These are phyloP conservation scores for Motacilla tschutschensis DNA, from an alignment of 2,113 vertebrate genomes.

Conservation along the genomic window DNA sequence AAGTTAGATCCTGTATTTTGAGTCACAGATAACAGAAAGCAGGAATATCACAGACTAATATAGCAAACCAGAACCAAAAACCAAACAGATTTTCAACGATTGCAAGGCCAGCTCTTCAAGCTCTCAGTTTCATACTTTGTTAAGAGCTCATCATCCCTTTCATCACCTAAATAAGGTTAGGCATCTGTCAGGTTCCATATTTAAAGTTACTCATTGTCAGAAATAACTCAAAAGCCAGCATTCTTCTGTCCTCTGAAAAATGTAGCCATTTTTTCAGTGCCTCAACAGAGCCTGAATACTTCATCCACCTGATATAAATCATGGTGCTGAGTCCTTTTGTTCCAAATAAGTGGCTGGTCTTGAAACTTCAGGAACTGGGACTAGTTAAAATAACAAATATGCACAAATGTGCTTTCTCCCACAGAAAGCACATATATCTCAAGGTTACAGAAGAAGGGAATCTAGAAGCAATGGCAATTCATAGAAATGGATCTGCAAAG, in stretches of 20 bases:
- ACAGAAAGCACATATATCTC: neutral
- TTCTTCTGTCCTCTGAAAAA: neutral
- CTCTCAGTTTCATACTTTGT: neutral
- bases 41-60: neutral
- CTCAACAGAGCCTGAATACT: neutral
- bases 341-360: neutral
- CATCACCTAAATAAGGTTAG: neutral
- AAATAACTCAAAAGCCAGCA: conserved; percentile 7
- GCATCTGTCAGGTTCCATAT: conserved; percentile 3
- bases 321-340: neutral
- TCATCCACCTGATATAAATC: neutral
- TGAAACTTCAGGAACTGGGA: neutral
- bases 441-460: neutral
- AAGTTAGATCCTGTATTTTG: neutral
- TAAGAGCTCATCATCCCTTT: conserved; percentile 6
- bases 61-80: neutral
- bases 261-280: neutral
- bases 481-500: neutral
- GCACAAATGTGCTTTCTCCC: neutral
- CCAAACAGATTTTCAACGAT: neutral
- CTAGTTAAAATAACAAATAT: neutral
- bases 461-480: neutral
- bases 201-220: conserved; percentile 1
- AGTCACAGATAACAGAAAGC: neutral
- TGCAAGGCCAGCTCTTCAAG: neutral